phyloP scores from a whole-genome alignment of 2,888 invertebrate species.

The Drosophila mercatorum region DNA sequence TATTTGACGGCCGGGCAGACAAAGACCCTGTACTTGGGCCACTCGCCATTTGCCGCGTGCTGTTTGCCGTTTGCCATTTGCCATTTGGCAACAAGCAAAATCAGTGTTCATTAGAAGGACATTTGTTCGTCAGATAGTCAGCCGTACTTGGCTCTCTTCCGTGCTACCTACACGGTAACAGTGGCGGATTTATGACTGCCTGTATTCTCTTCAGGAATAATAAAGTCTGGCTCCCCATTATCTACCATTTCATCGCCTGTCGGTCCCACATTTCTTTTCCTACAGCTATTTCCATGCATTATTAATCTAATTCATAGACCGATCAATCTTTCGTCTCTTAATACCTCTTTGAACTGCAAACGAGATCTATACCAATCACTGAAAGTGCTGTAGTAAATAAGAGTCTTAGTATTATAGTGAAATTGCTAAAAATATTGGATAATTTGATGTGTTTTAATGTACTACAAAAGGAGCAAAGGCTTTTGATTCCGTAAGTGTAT shows the following conservation, averaged over 20 bases:
- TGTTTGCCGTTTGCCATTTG: not conserved
- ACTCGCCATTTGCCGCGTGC: constrained; percentile 23
- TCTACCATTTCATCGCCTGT: not conserved
- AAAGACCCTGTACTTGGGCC: constrained; percentile 13
- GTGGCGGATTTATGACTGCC: not conserved
- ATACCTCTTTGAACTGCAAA: too few species aligned
- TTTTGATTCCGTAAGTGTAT: not conserved
- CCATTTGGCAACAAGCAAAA: constrained; percentile 58
- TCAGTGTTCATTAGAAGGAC: constrained; percentile 63
- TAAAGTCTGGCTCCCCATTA: too few species aligned
- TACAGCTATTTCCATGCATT: too few species aligned
- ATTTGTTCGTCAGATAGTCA: constrained; percentile 56
- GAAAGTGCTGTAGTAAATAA: too few species aligned
- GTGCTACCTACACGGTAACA: not conserved
- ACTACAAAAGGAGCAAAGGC: not conserved
- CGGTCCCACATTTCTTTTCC: not conserved
- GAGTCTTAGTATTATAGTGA: too few species aligned
- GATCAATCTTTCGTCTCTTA: too few species aligned
- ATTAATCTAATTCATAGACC: too few species aligned
- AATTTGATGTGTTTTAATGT: not conserved
- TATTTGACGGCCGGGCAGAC: constrained; percentile 45
- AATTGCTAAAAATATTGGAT: not conserved
- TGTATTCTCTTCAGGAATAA: too few species aligned
- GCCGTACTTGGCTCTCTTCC: constrained; percentile 3
- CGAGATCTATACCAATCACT: too few species aligned